These are phyloP conservation scores for human (Homo sapiens) DNA, from an alignment of 2,113 vertebrate genomes.

Conservation along the genomic window DNA sequence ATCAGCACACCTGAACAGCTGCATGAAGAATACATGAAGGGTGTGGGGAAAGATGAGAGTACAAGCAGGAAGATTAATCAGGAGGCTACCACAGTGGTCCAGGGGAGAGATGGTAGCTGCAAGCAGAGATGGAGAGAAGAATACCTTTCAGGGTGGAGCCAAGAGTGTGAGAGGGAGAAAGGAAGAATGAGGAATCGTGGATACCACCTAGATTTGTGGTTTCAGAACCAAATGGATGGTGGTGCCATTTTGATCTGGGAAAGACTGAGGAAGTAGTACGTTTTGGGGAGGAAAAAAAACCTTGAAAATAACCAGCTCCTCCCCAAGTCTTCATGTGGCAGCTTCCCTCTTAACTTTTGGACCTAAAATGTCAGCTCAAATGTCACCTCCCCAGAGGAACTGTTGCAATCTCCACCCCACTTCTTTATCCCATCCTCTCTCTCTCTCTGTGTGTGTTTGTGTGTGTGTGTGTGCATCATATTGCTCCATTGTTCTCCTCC, in stretches of 20 bases:
- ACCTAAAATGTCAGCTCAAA: conserved; percentile 31
- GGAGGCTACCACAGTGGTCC: background rate
- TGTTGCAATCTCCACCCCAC: background rate
- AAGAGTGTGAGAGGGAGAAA: background rate
- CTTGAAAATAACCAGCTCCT: background rate
- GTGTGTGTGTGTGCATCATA: too few relatives aligned
- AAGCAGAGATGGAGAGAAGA: background rate
- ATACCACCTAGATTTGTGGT: background rate
- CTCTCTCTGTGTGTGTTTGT: too few relatives aligned
- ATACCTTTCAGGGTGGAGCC: background rate
- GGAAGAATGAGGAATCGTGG: background rate
- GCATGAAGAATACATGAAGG: background rate
- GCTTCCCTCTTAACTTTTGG: background rate
- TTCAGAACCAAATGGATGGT: background rate
- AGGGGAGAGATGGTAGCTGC: rapidly evolving
- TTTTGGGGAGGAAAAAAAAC: background rate
- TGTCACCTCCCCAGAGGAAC: background rate
- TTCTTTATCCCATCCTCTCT: background rate
- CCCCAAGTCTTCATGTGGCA: background rate
- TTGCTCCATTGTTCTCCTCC: rapidly evolving
- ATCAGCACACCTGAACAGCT: background rate
- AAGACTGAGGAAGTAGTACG: background rate
- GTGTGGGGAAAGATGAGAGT: background rate
- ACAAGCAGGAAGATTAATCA: background rate
- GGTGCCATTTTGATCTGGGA: background rate